phyloP scores from a whole-genome alignment of 2,797 vertebrate genomes.

The Anguilla obscura region DNA sequence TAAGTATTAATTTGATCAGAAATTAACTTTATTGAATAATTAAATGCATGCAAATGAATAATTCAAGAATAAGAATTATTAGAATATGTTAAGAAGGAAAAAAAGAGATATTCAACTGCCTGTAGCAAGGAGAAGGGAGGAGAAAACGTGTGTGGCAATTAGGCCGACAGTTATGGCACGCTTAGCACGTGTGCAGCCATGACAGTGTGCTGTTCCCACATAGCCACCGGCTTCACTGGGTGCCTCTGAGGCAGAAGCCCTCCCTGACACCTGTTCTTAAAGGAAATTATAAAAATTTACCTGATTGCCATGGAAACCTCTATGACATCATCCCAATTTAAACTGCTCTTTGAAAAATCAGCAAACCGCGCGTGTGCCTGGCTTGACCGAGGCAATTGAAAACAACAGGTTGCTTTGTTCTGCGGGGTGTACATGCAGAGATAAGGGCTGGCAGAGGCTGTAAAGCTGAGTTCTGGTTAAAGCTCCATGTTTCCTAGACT shows the following conservation, averaged over 20 bases:
- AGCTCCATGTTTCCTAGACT: constrained; percentile 41
- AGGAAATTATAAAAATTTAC: constrained; percentile 20
- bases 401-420: constrained; percentile 42
- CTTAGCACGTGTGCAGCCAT: not conserved
- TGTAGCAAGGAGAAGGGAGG: constrained; percentile 17
- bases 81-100: constrained; percentile 17
- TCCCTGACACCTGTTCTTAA: constrained; percentile 4
- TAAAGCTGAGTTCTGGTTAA: constrained; percentile 42
- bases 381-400: constrained; percentile 27
- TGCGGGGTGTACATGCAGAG: constrained; percentile 40
- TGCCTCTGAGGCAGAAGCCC: not conserved
- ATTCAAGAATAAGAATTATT: constrained; percentile 72
- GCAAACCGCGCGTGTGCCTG: constrained; percentile 35
- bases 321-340: constrained; percentile 27
- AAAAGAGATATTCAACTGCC: constrained; percentile 43
- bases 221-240: constrained; percentile 4
- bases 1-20: constrained; percentile 78
- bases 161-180: not conserved
- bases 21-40: constrained; percentile 76
- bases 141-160: not conserved
- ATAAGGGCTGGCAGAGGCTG: constrained; percentile 44
- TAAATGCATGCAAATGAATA: constrained; percentile 69
- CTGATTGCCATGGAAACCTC: constrained; percentile 29
- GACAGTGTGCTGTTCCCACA: not conserved
- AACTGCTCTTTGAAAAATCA: constrained; percentile 39